phyloP scores from a whole-genome alignment of 1,140 invertebrate genomes.

The Panagrolaimus sp. region DNA sequence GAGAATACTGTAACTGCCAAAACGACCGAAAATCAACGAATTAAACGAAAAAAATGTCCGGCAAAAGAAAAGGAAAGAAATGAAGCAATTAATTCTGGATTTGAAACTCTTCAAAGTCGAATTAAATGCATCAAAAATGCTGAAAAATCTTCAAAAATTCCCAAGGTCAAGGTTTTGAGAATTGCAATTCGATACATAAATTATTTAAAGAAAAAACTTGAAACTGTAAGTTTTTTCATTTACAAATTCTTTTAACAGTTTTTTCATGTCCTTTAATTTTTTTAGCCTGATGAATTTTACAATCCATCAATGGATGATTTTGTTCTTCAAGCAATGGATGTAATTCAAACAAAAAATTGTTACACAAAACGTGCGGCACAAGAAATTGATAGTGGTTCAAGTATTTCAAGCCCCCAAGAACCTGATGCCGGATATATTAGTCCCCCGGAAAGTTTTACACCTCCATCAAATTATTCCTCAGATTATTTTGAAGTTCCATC shows the following conservation, averaged over 20 bases:
- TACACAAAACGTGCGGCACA: slow-evolving; percentile 4
- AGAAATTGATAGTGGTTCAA: neutral
- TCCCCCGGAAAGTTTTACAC: too few species aligned
- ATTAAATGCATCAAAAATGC: too few species aligned
- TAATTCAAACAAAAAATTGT: neutral
- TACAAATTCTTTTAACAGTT: neutral
- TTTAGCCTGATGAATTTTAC: neutral
- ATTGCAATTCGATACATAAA: neutral
- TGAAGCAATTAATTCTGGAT: neutral
- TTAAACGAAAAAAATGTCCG: neutral
- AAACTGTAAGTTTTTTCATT: neutral
- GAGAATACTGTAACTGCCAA: too few species aligned
- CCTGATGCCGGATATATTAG: too few species aligned
- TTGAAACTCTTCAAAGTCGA: neutral
- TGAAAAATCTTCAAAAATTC: neutral
- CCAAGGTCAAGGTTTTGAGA: neutral
- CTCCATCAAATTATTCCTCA: too few species aligned
- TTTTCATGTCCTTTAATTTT: neutral
- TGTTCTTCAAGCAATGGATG: neutral
- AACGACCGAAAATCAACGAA: too few species aligned
- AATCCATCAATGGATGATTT: slow-evolving; percentile 5
- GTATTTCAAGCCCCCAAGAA: too few species aligned
- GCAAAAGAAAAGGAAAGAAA: slow-evolving; percentile 4
- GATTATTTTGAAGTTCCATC: too few species aligned
- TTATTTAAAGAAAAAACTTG: neutral